Evolutionary conservation across 2,113 vertebrate genomes (phyloP), one percentile per base, ranked within the genome.

Genomic region (Syngnathus scovelli): DNA sequence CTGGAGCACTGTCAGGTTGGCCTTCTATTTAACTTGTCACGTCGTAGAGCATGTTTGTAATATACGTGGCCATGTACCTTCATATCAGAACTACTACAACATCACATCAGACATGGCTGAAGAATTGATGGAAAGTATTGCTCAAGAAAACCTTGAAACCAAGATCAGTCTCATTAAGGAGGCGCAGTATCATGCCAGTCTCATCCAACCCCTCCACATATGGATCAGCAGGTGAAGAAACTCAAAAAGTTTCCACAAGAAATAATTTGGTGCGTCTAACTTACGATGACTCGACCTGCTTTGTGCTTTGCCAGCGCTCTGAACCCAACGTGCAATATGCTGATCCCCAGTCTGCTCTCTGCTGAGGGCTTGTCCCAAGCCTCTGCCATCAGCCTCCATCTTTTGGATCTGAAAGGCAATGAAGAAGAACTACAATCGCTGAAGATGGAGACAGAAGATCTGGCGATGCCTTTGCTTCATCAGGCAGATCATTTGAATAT

Each of bases 1-100:
- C 70, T 98, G 39, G 90, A 97, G 67, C 90, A 98, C 33, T 90
- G 91, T 48, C 91, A 95, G 95, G 97, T 98, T 90, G 33, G 37
- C 5, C 27, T 6, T 13, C 0, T 52, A 52, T 65, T 65, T 23
- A 19, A 44, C 16, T n/a, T 16, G 8, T 1, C 2, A 15, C 16
- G 61, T 41, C 23, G 21, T 48, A 13, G 15, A 43, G 15, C 16
- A 10, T 19, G 7, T 21, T 44, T 38, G 16, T 64, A 18, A 27
- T 33, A 16, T 3, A 49, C 11, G 39, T 3, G 60, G 23, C 73
- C 39, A 5, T 41, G 10, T 21, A 6, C 4, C 15, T 18, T 11
- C 9, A 4, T 13, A 1, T 10, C 16, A 99, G 97, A 83, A 65
- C 4, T 98, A 95, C 81, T 98, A 98, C 0, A 78, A 81, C 7